phyloP scores from a whole-genome alignment of 2,113 vertebrate genomes.

The Talpa occidentalis region DNA sequence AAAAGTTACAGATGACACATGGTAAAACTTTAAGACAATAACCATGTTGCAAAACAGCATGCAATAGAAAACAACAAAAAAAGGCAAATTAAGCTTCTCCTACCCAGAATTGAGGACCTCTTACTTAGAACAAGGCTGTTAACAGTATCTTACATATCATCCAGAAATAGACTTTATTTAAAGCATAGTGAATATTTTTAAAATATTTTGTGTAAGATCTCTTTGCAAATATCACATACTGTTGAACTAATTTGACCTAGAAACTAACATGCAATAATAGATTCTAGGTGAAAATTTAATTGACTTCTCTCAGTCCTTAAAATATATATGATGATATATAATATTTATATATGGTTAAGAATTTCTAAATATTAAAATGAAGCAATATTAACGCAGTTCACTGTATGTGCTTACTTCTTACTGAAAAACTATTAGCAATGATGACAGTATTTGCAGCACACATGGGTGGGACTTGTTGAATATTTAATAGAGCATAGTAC shows the following conservation, averaged over 20 bases:
- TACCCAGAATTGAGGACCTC: background rate
- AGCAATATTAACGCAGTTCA: background rate
- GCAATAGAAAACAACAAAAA: background rate
- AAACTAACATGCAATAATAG: background rate
- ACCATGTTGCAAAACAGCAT: conserved; percentile 7
- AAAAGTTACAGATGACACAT: conserved; percentile 54
- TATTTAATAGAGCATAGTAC: background rate
- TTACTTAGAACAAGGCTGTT: background rate
- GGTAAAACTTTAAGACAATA: conserved; percentile 38
- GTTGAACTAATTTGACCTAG: background rate
- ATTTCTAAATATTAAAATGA: background rate
- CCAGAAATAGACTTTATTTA: background rate
- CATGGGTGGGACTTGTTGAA: background rate
- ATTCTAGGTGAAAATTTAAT: background rate
- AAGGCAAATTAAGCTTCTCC: background rate
- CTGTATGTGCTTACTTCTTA: background rate
- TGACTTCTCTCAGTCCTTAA: background rate
- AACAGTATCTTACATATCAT: background rate
- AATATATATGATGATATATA: background rate
- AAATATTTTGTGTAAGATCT: background rate
- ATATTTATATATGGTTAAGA: background rate
- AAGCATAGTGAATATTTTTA: background rate
- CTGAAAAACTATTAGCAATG: background rate
- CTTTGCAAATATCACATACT: background rate
- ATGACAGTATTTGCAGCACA: background rate